phyloP scores from a whole-genome alignment of 2,113 vertebrate genomes.

The Plecturocebus donacophilus region DNA sequence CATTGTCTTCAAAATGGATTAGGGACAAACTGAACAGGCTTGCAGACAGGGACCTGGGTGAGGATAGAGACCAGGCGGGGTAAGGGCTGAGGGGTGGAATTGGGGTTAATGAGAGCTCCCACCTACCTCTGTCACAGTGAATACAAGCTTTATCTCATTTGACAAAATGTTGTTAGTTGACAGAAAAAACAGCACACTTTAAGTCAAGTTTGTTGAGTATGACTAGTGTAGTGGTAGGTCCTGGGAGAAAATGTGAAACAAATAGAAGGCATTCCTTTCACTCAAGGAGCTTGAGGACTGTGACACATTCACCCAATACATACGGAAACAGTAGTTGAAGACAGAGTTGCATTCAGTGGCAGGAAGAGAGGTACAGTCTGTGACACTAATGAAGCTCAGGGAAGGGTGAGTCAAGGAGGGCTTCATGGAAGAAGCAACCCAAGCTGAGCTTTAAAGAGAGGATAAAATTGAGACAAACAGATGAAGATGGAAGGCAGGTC shows the following conservation, averaged over 20 bases:
- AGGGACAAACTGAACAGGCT: not conserved
- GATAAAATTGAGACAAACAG: not conserved
- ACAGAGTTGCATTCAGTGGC: not conserved
- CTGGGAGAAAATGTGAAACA: not conserved
- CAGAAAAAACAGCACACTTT: not conserved
- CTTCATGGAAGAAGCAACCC: not conserved
- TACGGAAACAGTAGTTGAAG: not conserved
- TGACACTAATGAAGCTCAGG: not conserved
- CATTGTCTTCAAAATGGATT: not conserved
- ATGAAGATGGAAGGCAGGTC: not conserved
- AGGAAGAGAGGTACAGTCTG: not conserved
- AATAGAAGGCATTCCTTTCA: not conserved
- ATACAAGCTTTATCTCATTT: not conserved
- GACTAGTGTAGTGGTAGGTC: not conserved
- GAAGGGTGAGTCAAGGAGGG: not conserved
- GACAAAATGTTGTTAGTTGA: not conserved
- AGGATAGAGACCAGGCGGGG: not conserved
- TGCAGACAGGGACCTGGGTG: not conserved
- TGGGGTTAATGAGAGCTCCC: not conserved
- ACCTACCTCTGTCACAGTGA: not conserved
- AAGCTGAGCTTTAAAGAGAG: not conserved
- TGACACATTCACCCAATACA: not conserved
- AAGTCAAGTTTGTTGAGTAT: not conserved
- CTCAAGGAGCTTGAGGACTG: not conserved
- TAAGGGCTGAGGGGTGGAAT: not conserved